These are phyloP conservation scores for Corythaeola cristata DNA, from an alignment of 2,113 vertebrate species.

Conservation along the genomic window DNA sequence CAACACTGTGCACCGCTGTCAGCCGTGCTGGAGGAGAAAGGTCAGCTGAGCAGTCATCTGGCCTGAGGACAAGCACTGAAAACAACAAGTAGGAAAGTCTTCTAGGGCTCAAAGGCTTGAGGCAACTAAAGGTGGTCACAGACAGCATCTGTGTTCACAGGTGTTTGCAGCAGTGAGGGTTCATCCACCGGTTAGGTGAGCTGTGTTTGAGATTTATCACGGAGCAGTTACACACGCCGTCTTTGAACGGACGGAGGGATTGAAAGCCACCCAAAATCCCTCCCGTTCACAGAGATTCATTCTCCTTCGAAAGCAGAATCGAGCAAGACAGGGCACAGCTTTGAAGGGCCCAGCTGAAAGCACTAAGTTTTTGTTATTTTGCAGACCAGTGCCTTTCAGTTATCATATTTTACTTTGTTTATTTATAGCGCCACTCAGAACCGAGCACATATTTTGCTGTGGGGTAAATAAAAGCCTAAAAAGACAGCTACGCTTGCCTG, in stretches of 20 bases:
- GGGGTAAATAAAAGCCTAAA: not conserved
- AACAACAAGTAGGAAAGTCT: not conserved
- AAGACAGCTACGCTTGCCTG: not conserved
- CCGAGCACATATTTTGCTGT: conserved; percentile 39
- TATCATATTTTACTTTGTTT: not conserved
- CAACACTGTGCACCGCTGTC: not conserved
- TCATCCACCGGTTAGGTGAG: not conserved
- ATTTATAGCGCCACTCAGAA: conserved; percentile 8
- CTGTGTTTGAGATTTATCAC: not conserved
- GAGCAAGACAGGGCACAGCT: not conserved
- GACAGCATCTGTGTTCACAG: not conserved
- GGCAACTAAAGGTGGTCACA: not conserved
- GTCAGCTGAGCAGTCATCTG: not conserved
- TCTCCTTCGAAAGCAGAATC: not conserved
- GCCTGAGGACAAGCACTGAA: not conserved
- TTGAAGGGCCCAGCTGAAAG: not conserved
- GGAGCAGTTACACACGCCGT: accelerated
- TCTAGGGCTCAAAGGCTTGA: not conserved
- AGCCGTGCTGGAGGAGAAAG: not conserved
- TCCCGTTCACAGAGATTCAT: not conserved
- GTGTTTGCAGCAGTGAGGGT: not conserved
- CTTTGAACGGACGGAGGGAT: not conserved
- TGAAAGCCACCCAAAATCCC: not conserved
- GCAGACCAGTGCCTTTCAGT: not conserved
- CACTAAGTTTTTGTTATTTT: not conserved